Base-by-base conservation (phyloP, 2,888 invertebrate species). In the Myathropa florea region DNA sequence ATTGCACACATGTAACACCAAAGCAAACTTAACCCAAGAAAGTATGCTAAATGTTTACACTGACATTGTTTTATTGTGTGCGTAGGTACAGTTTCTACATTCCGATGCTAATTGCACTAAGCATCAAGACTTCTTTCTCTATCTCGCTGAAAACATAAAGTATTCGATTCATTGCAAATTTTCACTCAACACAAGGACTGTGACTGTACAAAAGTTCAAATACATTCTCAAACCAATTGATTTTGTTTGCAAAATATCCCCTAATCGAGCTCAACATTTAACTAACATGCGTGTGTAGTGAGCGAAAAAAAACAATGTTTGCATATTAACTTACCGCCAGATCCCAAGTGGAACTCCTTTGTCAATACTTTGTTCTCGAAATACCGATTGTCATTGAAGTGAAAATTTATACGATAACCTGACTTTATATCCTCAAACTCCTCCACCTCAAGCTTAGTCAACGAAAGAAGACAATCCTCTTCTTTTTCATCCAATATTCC, bases 401-500 rank as follows among this genome's bases (percentile, higher is more conserved):
- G 94, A 91, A 96, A 96, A 91, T 95, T 95, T 90, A 97, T 95
- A 90, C 94, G 94, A 93, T 96, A 97, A 3, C 97, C 97, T 26
- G 96, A 96, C 92, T 96, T 96, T 86, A 97, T 97, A 91, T 97
- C 97, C 90, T 97, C 97, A 91, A 96, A 96, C 91, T 97, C 97
- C 91, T 97, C 96, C 14, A 97, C 96, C 92, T 97, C 96, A 84
- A 96, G 91, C 92, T 96, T 96, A 61, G 93, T 94, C 89, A 96
- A 92, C 89, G 95, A 95, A 90, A 96, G 95, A 67, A 97, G 93
- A 88, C 96, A 95, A 91, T 97, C 96, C 91, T 97, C 97, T 91
- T 97, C 97, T 86, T 96, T 96, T 90, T 97, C 97, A 90, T 96
- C 96, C 86, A 97, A 93, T 89, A 97, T 94, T 77, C 95, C 95